Conservation (phyloP, 2,888 invertebrate genomes). For the Lasioglossum vierecki region DNA sequence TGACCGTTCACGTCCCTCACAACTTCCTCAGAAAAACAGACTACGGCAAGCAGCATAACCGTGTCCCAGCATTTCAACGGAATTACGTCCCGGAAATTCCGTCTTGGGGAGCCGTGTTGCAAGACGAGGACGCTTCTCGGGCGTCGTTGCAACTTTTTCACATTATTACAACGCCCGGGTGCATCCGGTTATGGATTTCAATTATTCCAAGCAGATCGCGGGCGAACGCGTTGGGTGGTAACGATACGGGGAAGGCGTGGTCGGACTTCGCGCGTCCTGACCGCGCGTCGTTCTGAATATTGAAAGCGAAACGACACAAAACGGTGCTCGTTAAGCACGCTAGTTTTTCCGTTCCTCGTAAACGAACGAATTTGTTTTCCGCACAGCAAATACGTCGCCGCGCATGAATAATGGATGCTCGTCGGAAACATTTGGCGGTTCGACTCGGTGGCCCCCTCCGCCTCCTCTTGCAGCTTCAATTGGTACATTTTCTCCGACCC, state of each 20-base stretch:
- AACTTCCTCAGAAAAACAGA: not conserved
- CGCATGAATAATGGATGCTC: conserved; percentile 71
- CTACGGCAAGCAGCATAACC: not conserved
- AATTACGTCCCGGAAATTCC: not conserved
- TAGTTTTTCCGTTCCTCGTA: conserved; percentile 60
- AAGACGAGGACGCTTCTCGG: not conserved
- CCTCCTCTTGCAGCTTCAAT: not conserved
- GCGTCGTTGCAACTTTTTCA: not conserved
- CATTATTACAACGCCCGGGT: not conserved
- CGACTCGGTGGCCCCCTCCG: conserved; percentile 23
- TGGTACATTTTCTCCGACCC: not conserved
- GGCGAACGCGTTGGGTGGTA: not conserved
- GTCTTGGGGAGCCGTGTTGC: not conserved
- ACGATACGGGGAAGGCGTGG: conserved; percentile 1
- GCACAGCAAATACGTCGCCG: conserved; percentile 41
- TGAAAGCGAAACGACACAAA: conserved; percentile 52
- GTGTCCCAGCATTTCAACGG: not conserved
- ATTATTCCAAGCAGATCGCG: not conserved
- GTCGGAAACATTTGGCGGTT: conserved; percentile 63
- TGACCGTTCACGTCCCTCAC: not conserved
- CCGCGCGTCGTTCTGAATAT: conserved; percentile 63
- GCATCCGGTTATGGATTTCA: not conserved
- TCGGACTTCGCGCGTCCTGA: conserved; percentile 18
- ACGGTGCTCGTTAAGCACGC: conserved; percentile 65
- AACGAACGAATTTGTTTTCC: conserved; percentile 68